These are phyloP conservation scores for Helogale parvula DNA, from an alignment of 2,113 vertebrate genomes.

Conservation along the genomic window DNA sequence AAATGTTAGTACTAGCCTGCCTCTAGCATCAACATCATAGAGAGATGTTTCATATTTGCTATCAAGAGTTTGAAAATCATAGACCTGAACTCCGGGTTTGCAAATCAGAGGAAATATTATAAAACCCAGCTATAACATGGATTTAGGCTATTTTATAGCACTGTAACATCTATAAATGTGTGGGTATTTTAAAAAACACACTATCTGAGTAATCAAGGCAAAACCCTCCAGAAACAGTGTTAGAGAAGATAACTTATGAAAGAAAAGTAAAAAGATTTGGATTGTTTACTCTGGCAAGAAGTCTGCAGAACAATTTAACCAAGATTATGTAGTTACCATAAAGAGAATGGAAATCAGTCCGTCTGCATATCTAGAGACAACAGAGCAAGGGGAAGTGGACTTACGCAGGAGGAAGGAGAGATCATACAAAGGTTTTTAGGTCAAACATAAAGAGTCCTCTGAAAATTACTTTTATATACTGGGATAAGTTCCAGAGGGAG, in stretches of 20 bases:
- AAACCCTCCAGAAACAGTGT: not conserved
- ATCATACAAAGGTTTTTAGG: constrained; percentile 36
- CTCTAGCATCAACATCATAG: not conserved
- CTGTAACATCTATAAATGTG: not conserved
- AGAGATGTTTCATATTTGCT: not conserved
- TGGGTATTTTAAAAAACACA: constrained; percentile 39
- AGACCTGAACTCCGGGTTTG: not conserved
- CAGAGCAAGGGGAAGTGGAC: constrained; percentile 1
- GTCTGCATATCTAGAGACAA: constrained; percentile 22
- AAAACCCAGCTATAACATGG: constrained; percentile 29
- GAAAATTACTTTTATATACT: constrained; percentile 41
- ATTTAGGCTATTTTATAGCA: constrained; percentile 55
- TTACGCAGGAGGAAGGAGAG: not conserved
- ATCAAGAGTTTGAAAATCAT: constrained; percentile 4
- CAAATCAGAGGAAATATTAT: constrained; percentile 7
- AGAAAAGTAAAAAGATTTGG: not conserved
- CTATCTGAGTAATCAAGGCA: constrained; percentile 36
- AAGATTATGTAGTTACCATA: not conserved
- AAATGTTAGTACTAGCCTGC: not conserved
- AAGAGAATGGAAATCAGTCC: not conserved
- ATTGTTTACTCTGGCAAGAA: constrained; percentile 20
- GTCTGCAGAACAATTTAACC: constrained; percentile 47
- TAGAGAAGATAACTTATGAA: not conserved
- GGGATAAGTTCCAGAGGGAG: constrained; percentile 48
- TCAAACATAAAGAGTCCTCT: constrained; percentile 49